Evolutionary conservation across 2,113 vertebrate genomes (phyloP), one percentile per base, ranked within the genome.

Genomic region (Garra rufa): DNA sequence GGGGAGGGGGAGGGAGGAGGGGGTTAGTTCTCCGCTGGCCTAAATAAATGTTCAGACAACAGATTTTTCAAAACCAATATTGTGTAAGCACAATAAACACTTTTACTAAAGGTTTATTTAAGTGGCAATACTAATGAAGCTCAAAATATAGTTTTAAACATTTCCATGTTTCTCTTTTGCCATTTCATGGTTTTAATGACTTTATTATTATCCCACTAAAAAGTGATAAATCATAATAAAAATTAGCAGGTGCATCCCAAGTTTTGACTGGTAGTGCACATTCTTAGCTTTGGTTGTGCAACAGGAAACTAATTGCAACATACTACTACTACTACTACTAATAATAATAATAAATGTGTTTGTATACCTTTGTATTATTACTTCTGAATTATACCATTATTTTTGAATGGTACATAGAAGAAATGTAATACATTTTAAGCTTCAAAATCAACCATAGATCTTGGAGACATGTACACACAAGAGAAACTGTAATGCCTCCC

Each of bases 381-480:
- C 28, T 15, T 21, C n/a, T n/a, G 10, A 4, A n/a, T n/a, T n/a
- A n/a, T n/a, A n/a, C n/a, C n/a, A n/a, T n/a, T n/a, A n/a, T n/a
- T n/a, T n/a, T n/a, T n/a, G n/a, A 63, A 15, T 46, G 14, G 5
- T 1, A 15, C n/a, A 73, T 46, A 21, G n/a, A 83, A 24, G 34
- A 84, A 75, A 65, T 26, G 19, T 34, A 84, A 87, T 80, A 43
- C 28, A 67, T 50, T 67, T 46, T 76, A 15, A 44, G 50, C 61
- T 43, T 50, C 43, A 75, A 69, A 78, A 44, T 48, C 30, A 55
- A 30, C 10, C 24, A 26, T 34, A 65, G 7, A 21, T 50, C 70
- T 57, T 75, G 8, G 70, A 24, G 71, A 65, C 87, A 81, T 88
- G 88, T 83, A 83, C 85, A 85, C 81, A 88, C 88, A 88, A 24